Evolutionary conservation across 2,113 vertebrate genomes (phyloP), one percentile per base, ranked within the genome.

Genomic region (Camarhynchus parvulus): DNA sequence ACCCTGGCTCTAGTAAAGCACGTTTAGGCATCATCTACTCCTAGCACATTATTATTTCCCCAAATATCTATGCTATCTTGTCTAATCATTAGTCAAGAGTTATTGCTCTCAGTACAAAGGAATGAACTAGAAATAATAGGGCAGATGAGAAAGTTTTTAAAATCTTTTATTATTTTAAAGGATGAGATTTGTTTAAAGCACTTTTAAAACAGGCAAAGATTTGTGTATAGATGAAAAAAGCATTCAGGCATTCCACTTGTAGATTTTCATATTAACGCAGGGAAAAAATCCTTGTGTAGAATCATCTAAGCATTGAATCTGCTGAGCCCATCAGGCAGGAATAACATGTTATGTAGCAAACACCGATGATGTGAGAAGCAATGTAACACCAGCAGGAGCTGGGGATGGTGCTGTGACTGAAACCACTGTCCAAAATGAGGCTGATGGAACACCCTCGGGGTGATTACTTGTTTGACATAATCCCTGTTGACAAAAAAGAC

Each of bases 311-410:
- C 4, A 11, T 15, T 20, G 44, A 87, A 64, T 47, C 2, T 5
- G 4, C 70, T 89, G 35, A 63, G 23, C 14, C 23, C 12, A 47
- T 31, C 35, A 56, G 53, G 5, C 56, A 84, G 62, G n/a, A 85
- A 35, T 2, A 64, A 22, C 11, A 30, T 0, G 0, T 72, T 59
- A 6, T 4, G 5, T 37, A 68, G 44, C 44, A 81, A 70, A 61
- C 1, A 0, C 24, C 33, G 39, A 52, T 70, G 17, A 23, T 37
- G 15, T 42, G 56, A 72, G 39, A 70, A 14, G 24, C 5, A 30
- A 28, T 1, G 1, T n/a, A 59, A 41, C 21, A 19, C 13, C 28
- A 58, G 2, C 50, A 22, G n/a, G 30, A 87, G 9, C 0, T 2
- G 23, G 12, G 10, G 4, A 55, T 15, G 23, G 7, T 87, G 37